Evolutionary conservation across 2,888 invertebrate species (phyloP), one percentile per base, ranked within the genome.

Genomic region (Callosobruchus maculatus): DNA sequence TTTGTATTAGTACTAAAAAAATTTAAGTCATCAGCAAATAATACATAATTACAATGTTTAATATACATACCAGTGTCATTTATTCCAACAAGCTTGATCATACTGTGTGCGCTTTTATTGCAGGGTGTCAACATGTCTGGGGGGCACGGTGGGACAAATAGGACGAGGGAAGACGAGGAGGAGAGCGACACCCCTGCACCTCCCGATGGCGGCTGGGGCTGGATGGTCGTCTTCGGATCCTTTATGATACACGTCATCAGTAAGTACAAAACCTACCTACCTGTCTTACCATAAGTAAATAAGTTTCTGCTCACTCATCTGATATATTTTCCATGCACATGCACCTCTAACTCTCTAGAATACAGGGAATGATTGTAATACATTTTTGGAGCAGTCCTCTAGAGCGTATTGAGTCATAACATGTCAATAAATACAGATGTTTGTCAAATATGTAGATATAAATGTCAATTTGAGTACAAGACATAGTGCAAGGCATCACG

Each of bases 241-340:
- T 98, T 99, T 88, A 94, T 98, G 93, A 96, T 99, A 82, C 98
- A 99, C 88, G 92, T 96, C 81, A 91, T 96, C 88, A 95, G 96
- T 96, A 87, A 95, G 95, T 94, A 88, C n/a, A n/a, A n/a, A n/a
- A n/a, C 70, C 9, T 7, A 21, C 7, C 68, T 68, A 18, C 18
- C 22, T 21, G 0, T 4, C 7, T 26, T 26, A 2, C 26, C 26
- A 26, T 7, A 26, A 26, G 7, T 26, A 26, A 2, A 26, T 26
- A 7, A 26, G 26, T 26, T 26, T 26, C 7, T 26, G 26, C 26
- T 2, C 2, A 26, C 7, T 26, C 26, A 26, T 26, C 26, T 26
- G 7, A 2, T 7, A 4, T 26, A 26, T 26, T 26, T 26, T 26
- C 26, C 26, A 7, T 26, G 7, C 7, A 7, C 26, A 26, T 26